A percentile compares a stretch with the other conserved stretches of the same genome.
These are phyloP conservation scores for Maccullochella peelii DNA, from an alignment of 2,113 vertebrate species.

Conservation along the genomic window DNA sequence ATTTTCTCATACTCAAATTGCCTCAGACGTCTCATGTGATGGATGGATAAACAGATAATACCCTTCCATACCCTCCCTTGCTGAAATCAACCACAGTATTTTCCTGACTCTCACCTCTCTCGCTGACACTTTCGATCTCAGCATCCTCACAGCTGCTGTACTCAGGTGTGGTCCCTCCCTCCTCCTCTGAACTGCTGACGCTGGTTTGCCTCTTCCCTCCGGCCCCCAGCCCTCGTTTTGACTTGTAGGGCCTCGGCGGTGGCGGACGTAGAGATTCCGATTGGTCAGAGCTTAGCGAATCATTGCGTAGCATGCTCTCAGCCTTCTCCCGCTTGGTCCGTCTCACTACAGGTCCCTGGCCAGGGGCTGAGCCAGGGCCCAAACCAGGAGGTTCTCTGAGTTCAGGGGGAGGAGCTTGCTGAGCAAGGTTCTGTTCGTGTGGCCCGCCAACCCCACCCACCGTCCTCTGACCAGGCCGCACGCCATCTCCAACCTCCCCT, in stretches of 20 bases:
- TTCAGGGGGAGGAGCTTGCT: slow-evolving; percentile 86
- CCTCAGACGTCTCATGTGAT: slow-evolving; percentile 2
- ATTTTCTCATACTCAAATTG: neutral
- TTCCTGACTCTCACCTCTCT: slow-evolving; percentile 89
- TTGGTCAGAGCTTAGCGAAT: slow-evolving; percentile 98
- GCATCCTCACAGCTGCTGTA: slow-evolving; percentile 99
- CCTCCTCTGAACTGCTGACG: slow-evolving; percentile 98
- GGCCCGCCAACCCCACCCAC: slow-evolving; percentile 84
- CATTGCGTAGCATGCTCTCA: slow-evolving; percentile 97
- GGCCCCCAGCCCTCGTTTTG: slow-evolving; percentile 85
- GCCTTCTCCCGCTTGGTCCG: slow-evolving; percentile 96
- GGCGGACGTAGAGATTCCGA: slow-evolving; percentile 96
- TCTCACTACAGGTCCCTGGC: slow-evolving; percentile 87
- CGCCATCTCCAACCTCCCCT: slow-evolving; percentile 39
- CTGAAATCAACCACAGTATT: neutral
- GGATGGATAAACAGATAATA: slow-evolving; percentile 33
- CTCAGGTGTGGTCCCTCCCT: slow-evolving; percentile 96
- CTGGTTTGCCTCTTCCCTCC: slow-evolving; percentile 95
- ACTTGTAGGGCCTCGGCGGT: slow-evolving; percentile 94
- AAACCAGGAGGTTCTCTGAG: slow-evolving; percentile 88
- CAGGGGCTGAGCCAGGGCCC: slow-evolving; percentile 87
- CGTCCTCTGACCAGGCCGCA: slow-evolving; percentile 78
- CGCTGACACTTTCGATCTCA: slow-evolving; percentile 97
- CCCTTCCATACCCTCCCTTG: too few species aligned
- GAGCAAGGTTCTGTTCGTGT: slow-evolving; percentile 83